A percentile compares a stretch with the other conserved stretches of the same genome.
phyloP scores from a whole-genome alignment of 2,113 vertebrate genomes.

The Ictalurus punctatus region DNA sequence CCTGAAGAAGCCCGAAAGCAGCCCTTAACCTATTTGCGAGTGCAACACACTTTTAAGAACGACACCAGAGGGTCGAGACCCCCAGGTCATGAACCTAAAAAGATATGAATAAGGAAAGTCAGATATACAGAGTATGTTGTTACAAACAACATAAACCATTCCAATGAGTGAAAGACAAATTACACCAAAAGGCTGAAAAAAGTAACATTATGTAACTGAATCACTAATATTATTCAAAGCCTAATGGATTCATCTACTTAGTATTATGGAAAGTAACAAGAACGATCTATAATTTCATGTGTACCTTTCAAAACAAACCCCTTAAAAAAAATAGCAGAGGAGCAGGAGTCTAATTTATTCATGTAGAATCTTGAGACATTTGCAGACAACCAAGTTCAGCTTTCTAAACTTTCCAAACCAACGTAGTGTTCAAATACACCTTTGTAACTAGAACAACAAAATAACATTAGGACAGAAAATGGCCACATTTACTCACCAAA shows the following conservation, averaged over 20 bases:
- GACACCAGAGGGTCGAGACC: no score
- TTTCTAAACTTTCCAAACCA: background rate
- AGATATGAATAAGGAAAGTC: background rate
- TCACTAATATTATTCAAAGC: background rate
- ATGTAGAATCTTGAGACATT: background rate
- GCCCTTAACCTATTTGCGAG: no score
- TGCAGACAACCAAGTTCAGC: background rate
- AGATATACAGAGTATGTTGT: background rate
- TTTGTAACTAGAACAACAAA: background rate
- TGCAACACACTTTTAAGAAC: no score
- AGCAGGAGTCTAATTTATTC: background rate
- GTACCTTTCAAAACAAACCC: background rate
- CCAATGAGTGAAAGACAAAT: background rate
- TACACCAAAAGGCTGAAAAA: background rate
- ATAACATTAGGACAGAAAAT: background rate
- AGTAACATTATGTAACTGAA: background rate
- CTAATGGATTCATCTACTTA: background rate
- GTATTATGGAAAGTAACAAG: background rate
- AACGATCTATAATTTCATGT: background rate
- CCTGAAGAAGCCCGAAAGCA: background rate
- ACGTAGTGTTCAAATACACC: background rate
- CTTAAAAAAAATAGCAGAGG: background rate
- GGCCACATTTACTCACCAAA: slow-evolving; percentile 34
- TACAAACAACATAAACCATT: background rate
- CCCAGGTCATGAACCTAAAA: background rate